Percentiles rank a stretch among this genome's conserved stretches.
phyloP scores from a whole-genome alignment of 2,888 invertebrate genomes.

The Noctua janthe region DNA sequence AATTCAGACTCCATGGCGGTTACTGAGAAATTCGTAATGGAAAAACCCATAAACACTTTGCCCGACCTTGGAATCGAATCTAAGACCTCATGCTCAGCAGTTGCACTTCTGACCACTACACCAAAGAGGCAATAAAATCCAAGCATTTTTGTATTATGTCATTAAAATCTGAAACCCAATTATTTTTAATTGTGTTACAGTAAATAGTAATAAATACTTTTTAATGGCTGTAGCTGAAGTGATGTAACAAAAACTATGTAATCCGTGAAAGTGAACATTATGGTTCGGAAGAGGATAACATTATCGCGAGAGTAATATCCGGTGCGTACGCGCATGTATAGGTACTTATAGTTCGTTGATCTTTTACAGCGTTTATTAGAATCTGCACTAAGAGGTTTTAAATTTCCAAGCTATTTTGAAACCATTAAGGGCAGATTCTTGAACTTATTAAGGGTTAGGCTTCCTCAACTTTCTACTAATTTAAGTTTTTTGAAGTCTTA shows the following conservation, averaged over 20 bases:
- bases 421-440: not conserved
- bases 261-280: conserved; percentile 60
- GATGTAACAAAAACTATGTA: conserved; percentile 52
- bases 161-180: conserved; percentile 14
- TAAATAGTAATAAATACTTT: conserved; percentile 18
- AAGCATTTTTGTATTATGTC: not conserved
- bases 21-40: not conserved
- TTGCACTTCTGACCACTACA: too few species aligned
- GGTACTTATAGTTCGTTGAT: conserved; percentile 53
- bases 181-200: conserved; percentile 14
- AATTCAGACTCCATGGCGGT: not conserved
- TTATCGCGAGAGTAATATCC: conserved; percentile 66
- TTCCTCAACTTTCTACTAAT: not conserved
- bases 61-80: not conserved
- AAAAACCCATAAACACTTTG: not conserved
- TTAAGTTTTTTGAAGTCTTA: not conserved
- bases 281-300: conserved; percentile 58
- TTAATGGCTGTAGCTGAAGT: conserved; percentile 6
- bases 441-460: not conserved
- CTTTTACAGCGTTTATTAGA: conserved; percentile 29
- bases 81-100: not conserved
- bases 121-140: not conserved
- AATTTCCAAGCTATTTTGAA: not conserved
- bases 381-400: not conserved
- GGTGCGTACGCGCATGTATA: conserved; percentile 46